Evolutionary conservation across 2,797 vertebrate genomes (phyloP).

Genomic region (Sebastes hopkinsi): DNA sequence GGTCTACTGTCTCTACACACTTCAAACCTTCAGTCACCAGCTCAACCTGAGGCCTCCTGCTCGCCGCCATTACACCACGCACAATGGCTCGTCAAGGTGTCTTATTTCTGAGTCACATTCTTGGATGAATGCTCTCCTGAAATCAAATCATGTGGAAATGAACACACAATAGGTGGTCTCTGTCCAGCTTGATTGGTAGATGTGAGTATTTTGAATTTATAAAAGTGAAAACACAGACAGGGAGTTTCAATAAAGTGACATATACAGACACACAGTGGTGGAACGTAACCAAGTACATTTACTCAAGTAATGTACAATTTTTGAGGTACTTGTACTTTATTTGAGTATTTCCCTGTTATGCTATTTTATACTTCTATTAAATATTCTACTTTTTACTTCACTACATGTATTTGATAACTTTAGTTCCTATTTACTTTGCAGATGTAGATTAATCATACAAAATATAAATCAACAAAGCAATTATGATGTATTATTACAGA

Average conservation of each 20-base stretch:
- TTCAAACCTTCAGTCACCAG: conserved; percentile 37
- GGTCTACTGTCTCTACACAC: conserved; percentile 42
- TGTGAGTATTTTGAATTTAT: background rate
- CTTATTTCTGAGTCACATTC: conserved; percentile 60
- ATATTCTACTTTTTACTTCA: background rate
- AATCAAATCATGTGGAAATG: conserved; percentile 48
- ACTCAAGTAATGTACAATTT: background rate
- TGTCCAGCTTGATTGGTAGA: conserved; percentile 16
- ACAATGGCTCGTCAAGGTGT: conserved; percentile 42
- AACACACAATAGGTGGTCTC: conserved; percentile 47
- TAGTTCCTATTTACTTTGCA: background rate
- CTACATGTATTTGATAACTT: background rate
- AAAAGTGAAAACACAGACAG: background rate
- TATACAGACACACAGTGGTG: background rate
- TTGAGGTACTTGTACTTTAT: background rate
- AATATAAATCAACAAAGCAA: background rate
- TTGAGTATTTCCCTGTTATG: background rate
- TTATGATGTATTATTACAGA: too few species aligned
- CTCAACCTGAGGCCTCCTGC: conserved; percentile 37
- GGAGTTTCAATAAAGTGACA: background rate
- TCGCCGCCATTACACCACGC: conserved; percentile 23
- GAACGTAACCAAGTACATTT: background rate
- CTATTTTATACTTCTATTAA: background rate
- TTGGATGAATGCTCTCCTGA: conserved; percentile 45
- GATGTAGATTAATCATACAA: background rate